Evolutionary conservation across 2,113 vertebrate genomes (phyloP).

Genomic region (Myotis yumanensis): DNA sequence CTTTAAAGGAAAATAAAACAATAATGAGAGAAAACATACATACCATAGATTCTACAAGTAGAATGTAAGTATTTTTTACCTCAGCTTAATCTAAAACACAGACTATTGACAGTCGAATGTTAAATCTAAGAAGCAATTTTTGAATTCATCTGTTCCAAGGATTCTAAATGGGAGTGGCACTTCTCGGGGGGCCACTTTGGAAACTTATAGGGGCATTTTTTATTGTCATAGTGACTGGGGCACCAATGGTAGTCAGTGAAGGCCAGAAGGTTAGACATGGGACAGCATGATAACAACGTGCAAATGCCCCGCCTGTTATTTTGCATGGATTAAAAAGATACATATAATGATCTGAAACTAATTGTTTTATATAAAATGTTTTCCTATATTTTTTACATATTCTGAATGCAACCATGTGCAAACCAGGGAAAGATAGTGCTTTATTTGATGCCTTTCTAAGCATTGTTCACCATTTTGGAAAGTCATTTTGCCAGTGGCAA

Average conservation of each 20-base stretch:
- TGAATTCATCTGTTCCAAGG: background rate
- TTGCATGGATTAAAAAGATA: background rate
- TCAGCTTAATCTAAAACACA: constrained; percentile 28
- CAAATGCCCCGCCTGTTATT: background rate
- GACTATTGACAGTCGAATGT: background rate
- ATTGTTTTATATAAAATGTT: background rate
- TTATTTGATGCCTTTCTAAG: background rate
- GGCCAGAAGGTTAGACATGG: background rate
- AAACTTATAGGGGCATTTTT: background rate
- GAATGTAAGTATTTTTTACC: background rate
- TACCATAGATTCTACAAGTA: background rate
- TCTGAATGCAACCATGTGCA: background rate
- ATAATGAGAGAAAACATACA: background rate
- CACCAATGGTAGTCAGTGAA: background rate
- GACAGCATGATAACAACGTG: background rate
- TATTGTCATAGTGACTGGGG: background rate
- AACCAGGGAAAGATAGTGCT: background rate
- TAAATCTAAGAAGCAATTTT: background rate
- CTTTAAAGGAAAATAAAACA: background rate
- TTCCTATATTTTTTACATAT: background rate
- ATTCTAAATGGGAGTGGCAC: background rate
- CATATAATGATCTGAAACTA: constrained; percentile 13
- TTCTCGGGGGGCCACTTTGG: background rate
- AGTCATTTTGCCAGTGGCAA: background rate
- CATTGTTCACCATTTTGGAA: background rate